Base-by-base conservation (phyloP, 2,113 vertebrate species). In the Ictalurus furcatus region DNA sequence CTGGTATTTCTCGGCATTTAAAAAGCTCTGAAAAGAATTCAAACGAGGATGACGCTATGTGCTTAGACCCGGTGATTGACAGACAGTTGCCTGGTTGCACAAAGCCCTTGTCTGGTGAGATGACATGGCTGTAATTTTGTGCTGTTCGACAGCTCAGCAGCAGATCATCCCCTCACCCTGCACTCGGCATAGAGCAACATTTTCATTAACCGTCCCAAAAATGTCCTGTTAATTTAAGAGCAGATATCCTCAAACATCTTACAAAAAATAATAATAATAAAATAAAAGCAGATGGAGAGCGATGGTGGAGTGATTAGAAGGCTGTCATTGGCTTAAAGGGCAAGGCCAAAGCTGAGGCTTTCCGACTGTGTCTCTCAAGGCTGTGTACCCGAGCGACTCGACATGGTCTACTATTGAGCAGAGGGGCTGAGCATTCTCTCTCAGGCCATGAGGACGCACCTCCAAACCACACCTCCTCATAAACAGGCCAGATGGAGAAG, bases 21-120 rank as follows among this genome's bases (percentile, higher is more conserved):
- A 94, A 92, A 92, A 87, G 88, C 91, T 91, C 65, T 67, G 85
- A 91, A 90, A 90, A 92, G 94, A 94, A 95, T 93, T 94, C 89
- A 91, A 94, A 95, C 93, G 91, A 92, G 92, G 44, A 91, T 93
- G 92, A 92, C 92, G 92, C 94, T 93, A 93, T 93, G 92, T 94
- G 94, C 89, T 93, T 92, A 92, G 91, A 92, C 93, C 91, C 89
- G 83, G 85, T 96, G 95, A 96, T 94, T 95, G 95, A 96, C 95
- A 94, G 92, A 92, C 91, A 94, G 91, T 93, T 87, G 94, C 93
- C 93, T 92, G 93, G 92, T 93, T 94, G 93, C 87, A 94, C 94
- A 95, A 95, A 95, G 93, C 94, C 94, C 93, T 93, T 94, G 94
- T 96, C 95, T 94, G n/a, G 88, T 69, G 92, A 93, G 94, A 93